These are phyloP conservation scores for Progne subis DNA, from an alignment of 2,113 vertebrate genomes.

Conservation along the genomic window DNA sequence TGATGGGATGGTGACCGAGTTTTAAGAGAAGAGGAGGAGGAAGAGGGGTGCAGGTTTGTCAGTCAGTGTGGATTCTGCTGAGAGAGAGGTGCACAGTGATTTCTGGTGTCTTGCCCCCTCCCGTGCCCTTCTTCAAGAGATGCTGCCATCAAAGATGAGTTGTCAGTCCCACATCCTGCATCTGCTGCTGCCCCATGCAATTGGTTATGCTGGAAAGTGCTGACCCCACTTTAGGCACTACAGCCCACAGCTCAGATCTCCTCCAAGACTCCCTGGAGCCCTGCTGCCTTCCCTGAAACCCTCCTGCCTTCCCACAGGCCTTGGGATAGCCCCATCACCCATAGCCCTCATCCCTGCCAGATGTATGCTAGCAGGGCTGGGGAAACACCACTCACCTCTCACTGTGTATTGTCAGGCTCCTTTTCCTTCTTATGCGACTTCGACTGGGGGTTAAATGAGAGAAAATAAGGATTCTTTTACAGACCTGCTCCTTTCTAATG, in stretches of 20 bases:
- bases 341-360: background rate
- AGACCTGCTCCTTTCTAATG: background rate
- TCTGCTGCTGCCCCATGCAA: accelerated
- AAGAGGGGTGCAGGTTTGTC: background rate
- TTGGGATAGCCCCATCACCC: background rate
- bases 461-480: background rate
- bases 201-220: background rate
- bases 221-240: accelerated
- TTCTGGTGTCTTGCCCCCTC: background rate
- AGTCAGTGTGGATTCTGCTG: background rate
- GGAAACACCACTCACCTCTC: conserved; percentile 37
- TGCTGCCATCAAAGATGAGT: accelerated
- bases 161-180: background rate
- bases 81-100: background rate
- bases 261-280: background rate
- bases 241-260: background rate
- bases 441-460: background rate
- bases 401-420: background rate
- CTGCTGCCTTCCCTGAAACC: background rate
- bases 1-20: accelerated
- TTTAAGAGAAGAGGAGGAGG: background rate
- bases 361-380: background rate
- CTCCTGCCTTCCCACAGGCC: background rate
- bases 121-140: background rate
- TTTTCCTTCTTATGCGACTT: conserved; percentile 44